Evolutionary conservation across 2,888 invertebrate genomes (phyloP).

Genomic region (Chrysina gloriosa): DNA sequence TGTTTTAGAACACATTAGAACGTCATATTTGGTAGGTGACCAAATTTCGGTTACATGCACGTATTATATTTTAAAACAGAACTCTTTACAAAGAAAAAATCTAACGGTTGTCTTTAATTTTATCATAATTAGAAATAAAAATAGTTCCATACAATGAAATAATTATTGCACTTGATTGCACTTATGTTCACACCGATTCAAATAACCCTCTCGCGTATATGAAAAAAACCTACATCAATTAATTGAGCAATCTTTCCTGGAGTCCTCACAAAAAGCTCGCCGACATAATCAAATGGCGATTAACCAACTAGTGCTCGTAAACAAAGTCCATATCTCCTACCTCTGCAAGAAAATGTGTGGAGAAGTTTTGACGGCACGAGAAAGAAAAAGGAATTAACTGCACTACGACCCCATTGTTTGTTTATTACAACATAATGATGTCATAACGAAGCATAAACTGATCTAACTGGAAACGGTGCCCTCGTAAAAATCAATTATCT

Average conservation of each 20-base stretch:
- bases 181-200: background rate
- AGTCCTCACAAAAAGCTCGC: background rate
- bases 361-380: background rate
- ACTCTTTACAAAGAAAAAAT: too few species aligned
- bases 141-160: too few species aligned
- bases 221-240: conserved; percentile 5
- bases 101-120: too few species aligned
- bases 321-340: conserved; percentile 23
- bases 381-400: conserved; percentile 43
- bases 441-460: conserved; percentile 51
- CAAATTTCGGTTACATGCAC: too few species aligned
- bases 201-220: background rate
- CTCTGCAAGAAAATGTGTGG: background rate
- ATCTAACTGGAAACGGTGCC: conserved; percentile 25
- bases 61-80: too few species aligned
- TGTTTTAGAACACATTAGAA: too few species aligned
- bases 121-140: too few species aligned
- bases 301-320: conserved; percentile 45
- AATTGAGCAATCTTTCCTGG: conserved; percentile 15
- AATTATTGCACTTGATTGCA: conserved; percentile 3
- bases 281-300: conserved; percentile 21
- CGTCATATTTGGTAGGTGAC: too few species aligned
- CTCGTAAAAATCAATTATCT: conserved; percentile 33
- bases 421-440: conserved; percentile 51
- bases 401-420: conserved; percentile 49